Base-by-base conservation (phyloP, 1,140 invertebrate genomes). In the Drosophila suzukii region DNA sequence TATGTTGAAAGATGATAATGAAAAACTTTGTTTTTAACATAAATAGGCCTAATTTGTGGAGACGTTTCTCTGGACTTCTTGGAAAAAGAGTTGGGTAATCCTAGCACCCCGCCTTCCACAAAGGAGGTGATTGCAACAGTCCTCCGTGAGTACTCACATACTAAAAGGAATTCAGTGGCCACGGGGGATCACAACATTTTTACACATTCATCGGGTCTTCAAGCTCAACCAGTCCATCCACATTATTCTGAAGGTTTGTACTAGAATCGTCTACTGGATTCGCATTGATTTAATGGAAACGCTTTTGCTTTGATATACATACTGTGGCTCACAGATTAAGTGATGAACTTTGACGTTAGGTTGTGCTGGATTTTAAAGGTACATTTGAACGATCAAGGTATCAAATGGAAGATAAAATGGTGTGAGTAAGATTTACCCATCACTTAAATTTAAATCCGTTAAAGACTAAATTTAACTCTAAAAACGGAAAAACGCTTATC, bases 1-100 rank as follows among this genome's bases (percentile, higher is more conserved):
- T 20, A 27, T 27, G 27, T 5, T 3, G 27, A 27, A 27, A 27
- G 27, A 5, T 27, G 27, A 4, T 27, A 27, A 27, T 27, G 4
- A 27, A 20, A 32, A 7, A 7, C 7, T 10, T 10, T 34, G 2
- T 34, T 34, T 34, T 44, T 17, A 59, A 59, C 20, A 15, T 36
- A 34, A 51, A 34, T 36, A 85, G 82, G 75, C 13, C 38, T 85
- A 24, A 11, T 60, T 30, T 65, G 78, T 8, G 82, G 82, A 7
- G 82, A 85, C 38, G 41, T 85, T 63, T 75, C 82, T 0, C 8
- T 75, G 17, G 82, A 85, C n/a, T 57, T 86, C 86, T 92, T 97
- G 43, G 94, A 96, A 76, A 96, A 97, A 80, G 96, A 97, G 90
- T 92, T 96, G 20, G 94, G 93, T 62, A 96, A 96, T 92, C 95